A percentile compares a stretch with the other conserved stretches of the same genome.
These are phyloP conservation scores for Lordiphosa clarofinis DNA, from an alignment of 1,140 invertebrate genomes.

Conservation along the genomic window DNA sequence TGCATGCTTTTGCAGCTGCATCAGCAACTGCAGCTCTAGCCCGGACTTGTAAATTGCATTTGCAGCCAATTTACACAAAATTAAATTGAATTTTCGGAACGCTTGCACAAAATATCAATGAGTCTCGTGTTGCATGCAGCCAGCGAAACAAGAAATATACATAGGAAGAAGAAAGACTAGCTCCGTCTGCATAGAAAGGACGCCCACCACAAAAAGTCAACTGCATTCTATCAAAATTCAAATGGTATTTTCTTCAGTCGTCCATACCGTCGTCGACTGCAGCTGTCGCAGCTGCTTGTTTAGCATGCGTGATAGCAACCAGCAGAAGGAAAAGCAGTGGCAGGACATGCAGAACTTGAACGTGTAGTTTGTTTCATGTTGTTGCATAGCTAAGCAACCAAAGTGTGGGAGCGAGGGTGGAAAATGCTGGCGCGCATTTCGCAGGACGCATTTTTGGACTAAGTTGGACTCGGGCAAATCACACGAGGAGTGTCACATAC, in stretches of 20 bases:
- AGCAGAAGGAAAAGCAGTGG: constrained; percentile 30
- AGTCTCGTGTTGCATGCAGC: constrained; percentile 48
- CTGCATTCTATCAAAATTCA: constrained; percentile 77
- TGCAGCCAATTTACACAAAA: constrained; percentile 72
- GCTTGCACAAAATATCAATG: constrained; percentile 73
- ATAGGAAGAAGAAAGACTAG: constrained; percentile 8
- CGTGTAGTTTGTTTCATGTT: constrained; percentile 48
- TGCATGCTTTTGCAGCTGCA: constrained; percentile 45
- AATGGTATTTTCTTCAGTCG: constrained; percentile 62
- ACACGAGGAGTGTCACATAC: constrained; percentile 8
- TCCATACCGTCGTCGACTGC: constrained; percentile 16
- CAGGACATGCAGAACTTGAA: constrained; percentile 40
- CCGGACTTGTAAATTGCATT: constrained; percentile 69
- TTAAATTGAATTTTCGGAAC: constrained; percentile 75
- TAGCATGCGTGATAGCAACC: constrained; percentile 71
- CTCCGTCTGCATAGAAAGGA: not conserved
- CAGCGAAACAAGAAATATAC: constrained; percentile 16
- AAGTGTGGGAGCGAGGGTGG: not conserved
- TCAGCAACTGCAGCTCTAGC: not conserved
- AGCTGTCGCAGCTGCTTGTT: constrained; percentile 39
- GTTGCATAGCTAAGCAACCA: constrained; percentile 37
- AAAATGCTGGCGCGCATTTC: not conserved
- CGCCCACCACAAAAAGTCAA: constrained; percentile 49
- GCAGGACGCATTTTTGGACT: constrained; percentile 10
- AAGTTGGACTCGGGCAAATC: constrained; percentile 13